Evolutionary conservation across 2,113 vertebrate genomes (phyloP).

Genomic region (Hipposideros armiger): DNA sequence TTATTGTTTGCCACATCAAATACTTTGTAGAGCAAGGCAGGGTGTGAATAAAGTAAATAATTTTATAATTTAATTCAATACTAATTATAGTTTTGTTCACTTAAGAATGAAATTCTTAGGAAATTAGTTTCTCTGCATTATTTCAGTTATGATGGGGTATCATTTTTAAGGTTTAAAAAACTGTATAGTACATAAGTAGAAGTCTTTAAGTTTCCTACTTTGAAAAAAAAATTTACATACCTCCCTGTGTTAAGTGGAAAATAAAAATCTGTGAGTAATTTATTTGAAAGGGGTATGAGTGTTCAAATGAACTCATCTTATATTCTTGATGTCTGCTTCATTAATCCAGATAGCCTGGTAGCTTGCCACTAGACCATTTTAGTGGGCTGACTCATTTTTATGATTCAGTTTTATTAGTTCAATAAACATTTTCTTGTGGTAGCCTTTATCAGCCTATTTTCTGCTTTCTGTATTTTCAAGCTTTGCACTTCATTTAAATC

Average conservation of each 20-base stretch:
- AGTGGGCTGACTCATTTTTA: slow-evolving; percentile 72
- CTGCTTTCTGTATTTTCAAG: slow-evolving; percentile 57
- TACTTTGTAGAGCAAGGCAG: slow-evolving; percentile 23
- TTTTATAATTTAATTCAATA: slow-evolving; percentile 61
- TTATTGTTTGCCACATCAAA: slow-evolving; percentile 12
- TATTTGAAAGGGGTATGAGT: slow-evolving; percentile 65
- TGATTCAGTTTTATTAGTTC: slow-evolving; percentile 63
- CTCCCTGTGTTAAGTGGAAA: slow-evolving; percentile 49
- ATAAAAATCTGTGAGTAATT: slow-evolving; percentile 43
- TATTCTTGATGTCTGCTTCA: slow-evolving; percentile 75
- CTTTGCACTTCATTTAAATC: slow-evolving; percentile 36
- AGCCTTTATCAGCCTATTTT: slow-evolving; percentile 72
- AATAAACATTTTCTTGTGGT: slow-evolving; percentile 60
- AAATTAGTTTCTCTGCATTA: slow-evolving; percentile 57
- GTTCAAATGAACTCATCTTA: slow-evolving; percentile 64
- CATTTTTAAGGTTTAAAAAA: slow-evolving; percentile 51
- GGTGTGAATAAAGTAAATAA: slow-evolving; percentile 44
- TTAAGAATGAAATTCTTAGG: slow-evolving; percentile 54
- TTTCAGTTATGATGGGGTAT: slow-evolving; percentile 10
- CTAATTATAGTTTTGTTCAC: slow-evolving; percentile 27
- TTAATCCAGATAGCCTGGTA: slow-evolving; percentile 57
- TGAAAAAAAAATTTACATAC: slow-evolving; percentile 37
- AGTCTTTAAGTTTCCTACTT: slow-evolving; percentile 22
- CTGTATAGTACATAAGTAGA: slow-evolving; percentile 10
- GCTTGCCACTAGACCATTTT: slow-evolving; percentile 59